phyloP scores from a whole-genome alignment of 2,113 vertebrate species.

The Ochotona curzoniae region DNA sequence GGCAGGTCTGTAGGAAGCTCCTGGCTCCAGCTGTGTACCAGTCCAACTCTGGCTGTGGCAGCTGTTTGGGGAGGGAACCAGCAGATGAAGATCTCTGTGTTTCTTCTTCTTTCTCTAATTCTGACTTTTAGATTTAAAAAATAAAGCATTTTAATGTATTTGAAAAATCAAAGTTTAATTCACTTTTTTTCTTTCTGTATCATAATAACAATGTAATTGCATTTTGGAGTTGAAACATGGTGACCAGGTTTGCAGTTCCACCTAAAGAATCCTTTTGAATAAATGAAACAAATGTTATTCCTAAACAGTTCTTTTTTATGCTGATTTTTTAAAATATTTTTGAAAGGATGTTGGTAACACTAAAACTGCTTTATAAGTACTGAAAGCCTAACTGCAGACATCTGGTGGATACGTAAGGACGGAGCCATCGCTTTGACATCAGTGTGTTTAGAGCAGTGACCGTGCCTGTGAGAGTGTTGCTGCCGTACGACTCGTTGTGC shows the following conservation, averaged over 20 bases:
- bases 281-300: conserved; percentile 24
- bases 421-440: neutral
- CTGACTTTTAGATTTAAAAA: too few species aligned
- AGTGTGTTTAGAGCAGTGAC: neutral
- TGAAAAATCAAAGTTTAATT: neutral
- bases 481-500: neutral
- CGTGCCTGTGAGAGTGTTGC: neutral
- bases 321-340: neutral
- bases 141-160: neutral
- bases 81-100: too few species aligned
- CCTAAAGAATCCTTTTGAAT: neutral
- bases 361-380: neutral
- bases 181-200: conserved; percentile 19
- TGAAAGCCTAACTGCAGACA: neutral
- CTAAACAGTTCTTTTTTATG: neutral
- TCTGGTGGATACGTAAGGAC: neutral
- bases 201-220: neutral
- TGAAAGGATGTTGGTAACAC: neutral
- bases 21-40: too few species aligned
- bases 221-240: conserved; percentile 31
- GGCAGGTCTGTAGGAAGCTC: too few species aligned
- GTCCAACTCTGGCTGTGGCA: too few species aligned
- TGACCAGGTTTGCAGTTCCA: conserved; percentile 7
- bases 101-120: too few species aligned
- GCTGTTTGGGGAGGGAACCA: too few species aligned